phyloP scores from a whole-genome alignment of 2,113 vertebrate genomes.

The Oxygymnocypris stewartii region DNA sequence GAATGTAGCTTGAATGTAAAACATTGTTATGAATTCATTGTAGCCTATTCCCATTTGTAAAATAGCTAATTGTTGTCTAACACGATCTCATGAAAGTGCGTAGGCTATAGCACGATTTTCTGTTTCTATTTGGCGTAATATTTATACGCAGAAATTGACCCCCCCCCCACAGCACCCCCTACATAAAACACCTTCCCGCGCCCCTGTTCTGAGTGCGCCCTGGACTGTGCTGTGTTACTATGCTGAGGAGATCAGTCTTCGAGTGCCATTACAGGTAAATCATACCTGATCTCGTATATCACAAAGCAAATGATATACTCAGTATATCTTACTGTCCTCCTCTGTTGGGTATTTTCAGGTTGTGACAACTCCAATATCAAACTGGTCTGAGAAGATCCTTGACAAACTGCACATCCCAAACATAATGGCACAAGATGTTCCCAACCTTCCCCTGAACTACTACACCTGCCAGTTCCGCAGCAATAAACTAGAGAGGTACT shows the following conservation, averaged over 20 bases:
- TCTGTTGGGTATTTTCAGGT: slow-evolving; percentile 63
- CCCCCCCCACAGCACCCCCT: too few species aligned
- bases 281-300: not conserved
- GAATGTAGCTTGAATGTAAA: too few species aligned
- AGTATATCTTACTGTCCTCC: not conserved
- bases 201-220: slow-evolving; percentile 67
- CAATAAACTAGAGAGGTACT: slow-evolving; percentile 78
- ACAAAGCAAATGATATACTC: not conserved
- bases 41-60: too few species aligned
- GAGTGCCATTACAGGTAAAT: slow-evolving; percentile 76
- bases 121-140: too few species aligned
- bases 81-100: too few species aligned
- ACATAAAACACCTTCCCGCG: too few species aligned
- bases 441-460: slow-evolving; percentile 66
- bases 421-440: slow-evolving; percentile 73
- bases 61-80: too few species aligned
- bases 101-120: too few species aligned
- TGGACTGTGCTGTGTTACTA: slow-evolving; percentile 78
- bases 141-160: too few species aligned
- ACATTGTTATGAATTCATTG: too few species aligned
- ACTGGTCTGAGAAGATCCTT: slow-evolving; percentile 73
- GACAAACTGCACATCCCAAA: slow-evolving; percentile 68
- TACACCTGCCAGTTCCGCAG: slow-evolving; percentile 80
- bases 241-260: slow-evolving; percentile 77
- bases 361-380: slow-evolving; percentile 58